These are phyloP conservation scores for Tetragonula clypearis DNA, from an alignment of 1,140 invertebrate species.

Conservation along the genomic window DNA sequence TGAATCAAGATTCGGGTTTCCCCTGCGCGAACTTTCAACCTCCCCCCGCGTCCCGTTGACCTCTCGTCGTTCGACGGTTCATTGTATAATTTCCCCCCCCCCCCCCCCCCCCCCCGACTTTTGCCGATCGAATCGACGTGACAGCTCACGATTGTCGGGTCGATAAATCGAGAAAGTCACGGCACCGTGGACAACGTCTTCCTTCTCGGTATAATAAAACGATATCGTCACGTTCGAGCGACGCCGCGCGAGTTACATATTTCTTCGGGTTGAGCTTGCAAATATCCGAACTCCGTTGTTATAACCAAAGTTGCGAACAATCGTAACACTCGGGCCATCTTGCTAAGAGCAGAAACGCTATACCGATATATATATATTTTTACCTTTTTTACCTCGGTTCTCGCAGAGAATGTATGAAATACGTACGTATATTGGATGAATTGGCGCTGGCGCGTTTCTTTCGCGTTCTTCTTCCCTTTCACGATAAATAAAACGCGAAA, in stretches of 20 bases:
- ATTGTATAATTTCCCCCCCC: background rate
- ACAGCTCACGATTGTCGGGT: background rate
- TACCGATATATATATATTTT: no score
- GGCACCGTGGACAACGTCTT: background rate
- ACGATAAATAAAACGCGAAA: background rate
- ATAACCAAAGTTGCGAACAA: background rate
- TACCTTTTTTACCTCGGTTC: background rate
- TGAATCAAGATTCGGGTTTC: background rate
- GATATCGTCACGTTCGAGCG: conserved; percentile 1
- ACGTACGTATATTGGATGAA: background rate
- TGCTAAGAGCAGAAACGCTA: background rate
- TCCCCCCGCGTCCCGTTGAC: background rate
- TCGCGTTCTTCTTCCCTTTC: background rate
- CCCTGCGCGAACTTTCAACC: background rate
- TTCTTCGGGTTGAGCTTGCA: background rate
- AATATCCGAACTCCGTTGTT: background rate
- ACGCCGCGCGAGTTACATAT: background rate
- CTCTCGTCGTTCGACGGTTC: background rate
- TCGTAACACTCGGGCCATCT: background rate
- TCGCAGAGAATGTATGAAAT: no score
- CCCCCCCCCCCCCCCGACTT: background rate
- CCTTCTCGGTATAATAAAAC: conserved; percentile 10
- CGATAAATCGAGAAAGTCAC: background rate
- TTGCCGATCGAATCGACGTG: background rate
- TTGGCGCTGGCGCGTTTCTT: background rate